Percentiles rank a stretch among this genome's conserved stretches.
Evolutionary conservation across 2,888 invertebrate species (phyloP).

Genomic region (Cantharis lateralis): DNA sequence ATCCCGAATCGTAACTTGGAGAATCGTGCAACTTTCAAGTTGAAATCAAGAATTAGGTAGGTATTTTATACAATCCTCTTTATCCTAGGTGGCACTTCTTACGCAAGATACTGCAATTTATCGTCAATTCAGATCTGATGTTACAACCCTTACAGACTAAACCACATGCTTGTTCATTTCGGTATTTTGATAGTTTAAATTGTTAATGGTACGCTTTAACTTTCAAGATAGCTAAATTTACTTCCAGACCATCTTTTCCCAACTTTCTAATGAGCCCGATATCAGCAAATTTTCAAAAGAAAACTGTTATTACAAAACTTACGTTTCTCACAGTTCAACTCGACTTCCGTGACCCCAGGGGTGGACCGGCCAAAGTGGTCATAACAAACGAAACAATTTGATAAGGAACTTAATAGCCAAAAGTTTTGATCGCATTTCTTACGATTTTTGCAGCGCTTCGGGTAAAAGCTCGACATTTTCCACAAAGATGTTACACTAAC

Average conservation of each 20-base stretch:
- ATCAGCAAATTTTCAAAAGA: not conserved
- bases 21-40: slow-evolving; percentile 26
- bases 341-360: not conserved
- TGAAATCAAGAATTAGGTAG: slow-evolving; percentile 27
- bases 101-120: slow-evolving; percentile 25
- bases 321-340: not conserved
- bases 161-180: slow-evolving; percentile 22
- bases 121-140: slow-evolving; percentile 24
- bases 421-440: too few relatives aligned
- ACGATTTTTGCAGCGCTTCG: too few relatives aligned
- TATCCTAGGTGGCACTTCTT: slow-evolving; percentile 13
- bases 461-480: not conserved
- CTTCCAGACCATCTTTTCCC: not conserved
- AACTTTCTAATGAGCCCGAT: not conserved
- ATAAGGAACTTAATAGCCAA: too few relatives aligned
- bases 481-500: not conserved
- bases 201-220: slow-evolving; percentile 23
- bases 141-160: slow-evolving; percentile 18
- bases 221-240: slow-evolving; percentile 22
- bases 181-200: slow-evolving; percentile 21
- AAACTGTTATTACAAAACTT: not conserved
- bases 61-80: slow-evolving; percentile 21
- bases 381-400: too few relatives aligned
- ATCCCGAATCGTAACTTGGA: slow-evolving; percentile 19
- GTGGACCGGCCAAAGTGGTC: not conserved